phyloP scores from a whole-genome alignment of 2,888 invertebrate genomes.

The Idaea straminata region DNA sequence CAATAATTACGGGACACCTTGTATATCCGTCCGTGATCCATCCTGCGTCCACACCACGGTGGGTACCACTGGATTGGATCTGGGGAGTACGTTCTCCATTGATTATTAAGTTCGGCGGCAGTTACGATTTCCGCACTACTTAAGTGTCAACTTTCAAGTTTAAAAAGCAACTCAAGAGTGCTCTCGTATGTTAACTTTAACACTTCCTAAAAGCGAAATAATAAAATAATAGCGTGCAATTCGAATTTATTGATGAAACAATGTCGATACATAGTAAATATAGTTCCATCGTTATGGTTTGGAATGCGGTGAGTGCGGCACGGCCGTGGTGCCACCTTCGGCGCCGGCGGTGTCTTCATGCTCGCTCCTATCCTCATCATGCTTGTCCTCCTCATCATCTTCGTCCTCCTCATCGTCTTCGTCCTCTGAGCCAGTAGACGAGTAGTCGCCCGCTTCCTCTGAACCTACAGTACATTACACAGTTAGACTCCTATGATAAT shows the following conservation, averaged over 20 bases:
- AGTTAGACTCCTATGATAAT: too few relatives aligned
- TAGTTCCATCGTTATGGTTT: background rate
- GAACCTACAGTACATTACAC: background rate
- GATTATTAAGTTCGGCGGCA: too few relatives aligned
- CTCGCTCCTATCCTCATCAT: conserved; percentile 11
- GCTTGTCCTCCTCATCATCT: conserved; percentile 39
- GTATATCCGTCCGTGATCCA: too few relatives aligned
- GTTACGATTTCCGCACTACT: too few relatives aligned
- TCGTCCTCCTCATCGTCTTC: conserved; percentile 70
- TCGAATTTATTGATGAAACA: background rate
- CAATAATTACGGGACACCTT: too few relatives aligned
- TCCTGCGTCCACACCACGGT: too few relatives aligned
- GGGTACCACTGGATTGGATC: too few relatives aligned
- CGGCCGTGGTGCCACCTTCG: background rate
- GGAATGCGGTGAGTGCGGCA: background rate
- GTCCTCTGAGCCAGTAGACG: conserved; percentile 69
- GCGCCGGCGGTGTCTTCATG: background rate
- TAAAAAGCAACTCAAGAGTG: too few relatives aligned
- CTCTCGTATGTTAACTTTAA: too few relatives aligned
- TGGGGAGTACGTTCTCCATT: too few relatives aligned
- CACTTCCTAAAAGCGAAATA: background rate
- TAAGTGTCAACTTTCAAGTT: too few relatives aligned
- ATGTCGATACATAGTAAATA: background rate
- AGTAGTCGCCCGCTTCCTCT: conserved; percentile 57
- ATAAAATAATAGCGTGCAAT: background rate